Base-by-base conservation (phyloP, 2,888 invertebrate species). In the Oscheius sp. region DNA sequence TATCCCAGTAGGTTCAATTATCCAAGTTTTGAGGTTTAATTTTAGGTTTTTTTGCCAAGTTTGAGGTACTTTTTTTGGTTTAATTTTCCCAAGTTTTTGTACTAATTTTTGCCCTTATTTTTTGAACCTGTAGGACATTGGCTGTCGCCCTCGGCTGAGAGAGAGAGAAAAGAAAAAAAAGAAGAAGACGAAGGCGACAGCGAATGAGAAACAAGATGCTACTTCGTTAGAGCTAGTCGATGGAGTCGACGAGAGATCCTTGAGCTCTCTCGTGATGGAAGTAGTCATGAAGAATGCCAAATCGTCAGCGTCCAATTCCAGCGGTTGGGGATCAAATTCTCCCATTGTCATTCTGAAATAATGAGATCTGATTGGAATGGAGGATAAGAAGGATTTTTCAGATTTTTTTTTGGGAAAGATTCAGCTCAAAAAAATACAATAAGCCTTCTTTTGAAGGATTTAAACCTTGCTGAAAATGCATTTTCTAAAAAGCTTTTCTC, bases 1-100 rank as follows among this genome's bases (percentile, higher is more conserved):
- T 33, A 55, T 72, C 72, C 72, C 71, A 76, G 76, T 73, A 73
- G 73, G 76, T 73, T 73, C 72, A 73, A 73, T 72, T 73, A 65
- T 10, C 50, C 65, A 52, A 65, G 65, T 53, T 34, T n/a, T 67
- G 42, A 45, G 67, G 58, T 58, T 31, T 45, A 20, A 27, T 48
- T n/a, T n/a, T n/a, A n/a, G n/a, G n/a, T n/a, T 65, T 34, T 50
- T 31, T 52, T 64, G 17, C 39, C 57, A 67, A 58, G 67, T 67
- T 67, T 67, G 67, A 42, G 57, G 67, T 65, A 64, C 25, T 64
- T 31, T 64, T 29, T 50, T 6, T 57, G 67, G 64, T 48, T 64
- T 64, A 64, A 64, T 61, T 61, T 61, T 10, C 12, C 63, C 63
- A 20, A 45, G 25, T 15, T 33, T 53, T 64, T 48, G 45, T 29